Evolutionary conservation across 2,797 vertebrate species (phyloP), one percentile per base, ranked within the genome.

Genomic region (Manis javanica): DNA sequence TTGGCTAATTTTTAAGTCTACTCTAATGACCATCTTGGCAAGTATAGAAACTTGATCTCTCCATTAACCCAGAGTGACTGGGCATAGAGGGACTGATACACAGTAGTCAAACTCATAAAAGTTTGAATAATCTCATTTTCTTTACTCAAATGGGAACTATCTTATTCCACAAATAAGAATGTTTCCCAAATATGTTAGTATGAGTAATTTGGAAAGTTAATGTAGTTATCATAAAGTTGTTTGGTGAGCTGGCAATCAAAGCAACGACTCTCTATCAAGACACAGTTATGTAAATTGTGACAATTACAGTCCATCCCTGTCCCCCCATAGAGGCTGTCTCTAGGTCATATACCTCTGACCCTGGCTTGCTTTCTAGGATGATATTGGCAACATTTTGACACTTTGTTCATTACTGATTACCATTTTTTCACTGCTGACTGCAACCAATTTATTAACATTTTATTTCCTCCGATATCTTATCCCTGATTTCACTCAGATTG

Each of bases 181-280:
- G 24, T 23, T 77, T 29, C 16, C 78, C 68, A 81, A 93, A 84
- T 55, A 85, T 9, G 71, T 75, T 1, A 61, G 8, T 49, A 39
- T 64, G 39, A 94, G 85, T 53, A 69, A 57, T 16, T 37, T 90
- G 39, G 4, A 12, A 82, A 94, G n/a, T 49, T 87, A 79, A 63
- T 19, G 51, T 37, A 51, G 34, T 59, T 51, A 57, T 72, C 14
- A 63, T 39, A 86, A 74, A 2, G 21, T 71, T 84, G 11, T n/a
- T 74, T 90, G 42, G 26, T 69, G 10, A 97, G 23, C 19, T 91
- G 53, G 31, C 37, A 83, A 84, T 75, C 34, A 93, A 88, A 94
- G 34, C 71, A 96, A 68, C n/a, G 23, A 57, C 10, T 91, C 31
- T 37, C n/a, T n/a, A 53, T 34, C 24, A 91, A 81, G 83, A 78